phyloP scores from a whole-genome alignment of 2,113 vertebrate species.

The Colistium nudipinnis region DNA sequence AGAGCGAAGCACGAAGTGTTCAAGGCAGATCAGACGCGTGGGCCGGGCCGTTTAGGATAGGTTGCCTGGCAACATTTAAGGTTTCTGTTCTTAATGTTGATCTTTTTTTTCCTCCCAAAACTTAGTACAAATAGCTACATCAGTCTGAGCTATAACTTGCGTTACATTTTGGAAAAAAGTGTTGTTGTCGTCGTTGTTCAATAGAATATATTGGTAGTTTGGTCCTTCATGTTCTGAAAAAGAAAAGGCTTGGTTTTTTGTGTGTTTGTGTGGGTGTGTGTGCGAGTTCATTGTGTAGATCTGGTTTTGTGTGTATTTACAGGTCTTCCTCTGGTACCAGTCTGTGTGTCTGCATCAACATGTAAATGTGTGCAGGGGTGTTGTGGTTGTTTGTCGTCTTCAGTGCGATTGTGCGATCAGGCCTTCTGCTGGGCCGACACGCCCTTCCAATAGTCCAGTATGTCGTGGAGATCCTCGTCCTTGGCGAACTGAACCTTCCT shows the following conservation, averaged over 20 bases:
- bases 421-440: slow-evolving; percentile 98
- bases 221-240: slow-evolving; percentile 66
- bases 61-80: slow-evolving; percentile 61
- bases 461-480: slow-evolving; percentile 98
- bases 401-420: slow-evolving; percentile 81
- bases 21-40: slow-evolving; percentile 44
- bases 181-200: slow-evolving; percentile 58
- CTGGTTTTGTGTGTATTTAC: slow-evolving; percentile 69
- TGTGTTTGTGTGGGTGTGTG: slow-evolving; percentile 33
- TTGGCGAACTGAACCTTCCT: slow-evolving; percentile 99
- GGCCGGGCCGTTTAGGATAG: slow-evolving; percentile 49
- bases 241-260: slow-evolving; percentile 68
- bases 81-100: slow-evolving; percentile 53
- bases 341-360: slow-evolving; percentile 27
- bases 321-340: slow-evolving; percentile 44
- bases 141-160: slow-evolving; percentile 72
- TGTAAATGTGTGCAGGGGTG: too few species aligned
- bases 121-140: slow-evolving; percentile 78
- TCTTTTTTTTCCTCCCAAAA: slow-evolving; percentile 60
- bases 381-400: slow-evolving; percentile 42
- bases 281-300: slow-evolving; percentile 10
- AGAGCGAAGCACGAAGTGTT: slow-evolving; percentile 12
- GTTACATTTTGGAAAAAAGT: slow-evolving; percentile 76
- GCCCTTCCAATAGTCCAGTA: slow-evolving; percentile 99
- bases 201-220: slow-evolving; percentile 70